A percentile compares a stretch with the other conserved stretches of the same genome.
Conservation (phyloP, 2,113 vertebrate genomes). For the Chlorocebus sabaeus region DNA sequence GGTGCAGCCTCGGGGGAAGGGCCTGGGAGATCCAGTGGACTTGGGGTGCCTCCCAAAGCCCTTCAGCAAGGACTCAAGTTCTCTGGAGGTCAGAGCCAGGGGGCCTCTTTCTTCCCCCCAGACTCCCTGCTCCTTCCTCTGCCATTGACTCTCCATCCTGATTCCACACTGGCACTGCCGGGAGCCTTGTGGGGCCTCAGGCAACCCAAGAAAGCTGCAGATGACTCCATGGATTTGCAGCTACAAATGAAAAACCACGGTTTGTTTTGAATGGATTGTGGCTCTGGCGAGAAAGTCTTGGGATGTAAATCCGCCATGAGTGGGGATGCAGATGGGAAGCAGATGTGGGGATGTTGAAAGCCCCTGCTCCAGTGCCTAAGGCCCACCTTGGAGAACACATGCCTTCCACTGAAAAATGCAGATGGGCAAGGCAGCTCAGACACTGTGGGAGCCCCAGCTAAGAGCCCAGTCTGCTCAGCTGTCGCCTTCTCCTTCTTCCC, state of each 20-base stretch:
- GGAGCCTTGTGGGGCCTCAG: neutral
- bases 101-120: neutral
- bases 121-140: neutral
- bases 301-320: slow-evolving; percentile 34
- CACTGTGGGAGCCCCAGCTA: neutral
- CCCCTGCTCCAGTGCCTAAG: neutral
- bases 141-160: neutral
- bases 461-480: neutral
- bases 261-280: slow-evolving; percentile 61
- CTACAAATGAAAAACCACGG: slow-evolving; percentile 22
- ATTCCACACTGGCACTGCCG: neutral
- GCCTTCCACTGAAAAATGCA: neutral
- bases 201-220: slow-evolving; percentile 1
- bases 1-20: neutral
- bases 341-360: slow-evolving; percentile 57
- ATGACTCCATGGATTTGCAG: slow-evolving; percentile 37
- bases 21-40: neutral
- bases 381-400: slow-evolving; percentile 45
- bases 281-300: slow-evolving; percentile 45
- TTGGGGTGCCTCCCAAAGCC: neutral
- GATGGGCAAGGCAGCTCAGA: neutral
- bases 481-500: neutral
- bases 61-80: neutral
- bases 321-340: slow-evolving; percentile 62
- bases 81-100: neutral